Evolutionary conservation across 2,113 vertebrate genomes (phyloP).

Genomic region (Narcine bancroftii): DNA sequence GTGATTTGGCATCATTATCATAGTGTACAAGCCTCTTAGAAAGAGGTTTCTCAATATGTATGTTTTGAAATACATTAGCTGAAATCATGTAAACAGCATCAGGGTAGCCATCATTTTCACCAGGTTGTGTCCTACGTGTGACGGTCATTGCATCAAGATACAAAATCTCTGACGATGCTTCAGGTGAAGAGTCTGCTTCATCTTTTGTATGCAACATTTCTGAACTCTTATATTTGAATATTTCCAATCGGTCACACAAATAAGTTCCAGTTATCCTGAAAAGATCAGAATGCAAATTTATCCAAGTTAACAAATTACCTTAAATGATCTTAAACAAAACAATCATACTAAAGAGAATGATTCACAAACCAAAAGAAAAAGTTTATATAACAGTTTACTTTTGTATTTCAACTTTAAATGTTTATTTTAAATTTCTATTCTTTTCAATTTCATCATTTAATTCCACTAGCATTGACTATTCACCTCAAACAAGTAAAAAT

Average conservation of each 20-base stretch:
- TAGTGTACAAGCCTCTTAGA: constrained; percentile 59
- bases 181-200: not conserved
- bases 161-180: constrained; percentile 8
- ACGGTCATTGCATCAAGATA: constrained; percentile 38
- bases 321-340: not conserved
- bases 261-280: constrained; percentile 15
- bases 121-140: not conserved
- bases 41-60: constrained; percentile 55
- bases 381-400: not conserved
- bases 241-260: no score
- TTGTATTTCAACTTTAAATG: not conserved
- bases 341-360: not conserved
- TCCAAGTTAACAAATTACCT: not conserved
- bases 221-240: not conserved
- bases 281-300: not conserved
- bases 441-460: not conserved
- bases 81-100: constrained; percentile 69
- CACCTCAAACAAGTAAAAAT: not conserved
- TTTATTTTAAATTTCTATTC: not conserved
- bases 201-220: not conserved
- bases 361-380: not conserved
- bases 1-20: constrained; percentile 46
- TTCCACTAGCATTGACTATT: not conserved
- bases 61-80: constrained; percentile 71
- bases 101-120: constrained; percentile 47